These are phyloP conservation scores for Laupala kohalensis DNA, from an alignment of 1,140 invertebrate species.

Conservation along the genomic window DNA sequence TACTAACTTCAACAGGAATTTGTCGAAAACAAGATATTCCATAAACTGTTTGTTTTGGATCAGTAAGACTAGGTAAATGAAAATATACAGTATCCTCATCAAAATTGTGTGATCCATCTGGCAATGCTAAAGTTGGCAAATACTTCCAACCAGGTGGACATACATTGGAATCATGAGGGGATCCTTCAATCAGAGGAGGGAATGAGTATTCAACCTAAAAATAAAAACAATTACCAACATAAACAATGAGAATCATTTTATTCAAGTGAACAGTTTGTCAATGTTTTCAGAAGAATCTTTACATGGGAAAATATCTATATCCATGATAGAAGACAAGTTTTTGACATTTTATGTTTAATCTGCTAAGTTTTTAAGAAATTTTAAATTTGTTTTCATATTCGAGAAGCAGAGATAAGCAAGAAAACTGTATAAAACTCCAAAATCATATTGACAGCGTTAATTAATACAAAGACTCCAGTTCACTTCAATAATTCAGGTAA, in stretches of 20 bases:
- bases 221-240: constrained; percentile 14
- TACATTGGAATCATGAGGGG: constrained; percentile 49
- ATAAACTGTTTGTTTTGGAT: constrained; percentile 76
- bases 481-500: too few relatives aligned
- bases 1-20: constrained; percentile 79
- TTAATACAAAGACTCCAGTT: too few relatives aligned
- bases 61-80: constrained; percentile 76
- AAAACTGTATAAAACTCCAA: too few relatives aligned
- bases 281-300: too few relatives aligned
- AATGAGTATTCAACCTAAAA: constrained; percentile 90
- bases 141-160: constrained; percentile 88
- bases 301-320: too few relatives aligned
- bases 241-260: too few relatives aligned
- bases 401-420: too few relatives aligned
- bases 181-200: constrained; percentile 68
- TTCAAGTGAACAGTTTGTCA: too few relatives aligned
- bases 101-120: constrained; percentile 97
- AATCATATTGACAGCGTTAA: too few relatives aligned
- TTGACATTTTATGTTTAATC: background rate
- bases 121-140: constrained; percentile 84
- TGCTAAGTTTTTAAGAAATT: background rate
- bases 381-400: too few relatives aligned
- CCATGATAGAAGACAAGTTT: too few relatives aligned
- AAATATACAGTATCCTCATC: constrained; percentile 94
- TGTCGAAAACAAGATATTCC: constrained; percentile 96